Evolutionary conservation across 2,797 vertebrate species (phyloP).

Genomic region (Xerus rutilus): DNA sequence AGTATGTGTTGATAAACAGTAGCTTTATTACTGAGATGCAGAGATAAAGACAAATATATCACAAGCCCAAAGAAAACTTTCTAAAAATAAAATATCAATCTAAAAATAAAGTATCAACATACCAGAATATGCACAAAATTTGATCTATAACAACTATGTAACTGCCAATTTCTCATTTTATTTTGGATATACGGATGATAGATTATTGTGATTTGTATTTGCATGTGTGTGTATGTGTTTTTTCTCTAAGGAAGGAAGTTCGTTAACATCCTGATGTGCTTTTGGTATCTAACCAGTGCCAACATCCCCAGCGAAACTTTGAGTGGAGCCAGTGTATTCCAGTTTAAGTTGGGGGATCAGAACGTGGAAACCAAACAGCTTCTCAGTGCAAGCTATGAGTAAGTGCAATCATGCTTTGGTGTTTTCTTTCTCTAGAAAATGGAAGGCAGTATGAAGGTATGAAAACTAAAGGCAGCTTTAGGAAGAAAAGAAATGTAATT

Average conservation of each 20-base stretch:
- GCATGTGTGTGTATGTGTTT: conserved; percentile 78
- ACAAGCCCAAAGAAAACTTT: conserved; percentile 5
- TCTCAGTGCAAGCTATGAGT: conserved; percentile 96
- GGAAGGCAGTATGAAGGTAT: conserved; percentile 14
- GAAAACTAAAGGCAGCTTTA: conserved; percentile 58
- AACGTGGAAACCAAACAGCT: conserved; percentile 91
- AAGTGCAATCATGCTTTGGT: conserved; percentile 81
- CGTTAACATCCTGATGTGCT: conserved; percentile 97
- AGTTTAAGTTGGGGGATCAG: conserved; percentile 90
- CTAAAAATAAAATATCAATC: not conserved
- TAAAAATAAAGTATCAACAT: not conserved
- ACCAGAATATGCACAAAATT: not conserved
- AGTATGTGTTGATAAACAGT: not conserved
- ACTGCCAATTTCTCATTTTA: not conserved
- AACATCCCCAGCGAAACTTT: conserved; percentile 90
- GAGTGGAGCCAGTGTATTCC: conserved; percentile 91
- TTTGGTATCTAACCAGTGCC: conserved; percentile 96
- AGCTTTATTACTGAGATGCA: not conserved
- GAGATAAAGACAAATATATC: not conserved
- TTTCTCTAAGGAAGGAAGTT: conserved; percentile 93
- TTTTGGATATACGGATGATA: conserved; percentile 6
- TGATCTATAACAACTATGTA: not conserved
- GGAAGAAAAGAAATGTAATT: conserved; percentile 46
- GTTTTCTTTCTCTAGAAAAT: conserved; percentile 53
- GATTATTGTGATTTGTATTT: conserved; percentile 62